Base-by-base conservation (phyloP, 2,888 invertebrate genomes). In the Loripinus fragilis region DNA sequence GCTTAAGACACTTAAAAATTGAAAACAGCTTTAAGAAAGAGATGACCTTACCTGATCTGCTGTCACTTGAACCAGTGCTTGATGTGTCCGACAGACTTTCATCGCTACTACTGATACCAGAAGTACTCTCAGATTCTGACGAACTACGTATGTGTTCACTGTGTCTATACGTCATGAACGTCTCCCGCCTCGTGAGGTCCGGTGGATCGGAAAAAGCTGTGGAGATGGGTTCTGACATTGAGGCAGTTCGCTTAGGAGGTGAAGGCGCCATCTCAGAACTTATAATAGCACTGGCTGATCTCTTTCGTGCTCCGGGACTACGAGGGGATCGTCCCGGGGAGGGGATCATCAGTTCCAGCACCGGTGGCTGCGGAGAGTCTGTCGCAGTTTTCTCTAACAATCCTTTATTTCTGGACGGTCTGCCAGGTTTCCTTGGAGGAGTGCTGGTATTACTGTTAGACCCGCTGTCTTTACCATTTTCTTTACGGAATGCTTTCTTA, bases 401-500 rank as follows among this genome's bases (percentile, higher is more conserved):
- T 42, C 81, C 79, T 73, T 86, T 87, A 35, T 83, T 73, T 73
- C 87, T 84, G 10, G 87, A 85, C 50, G 87, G 86, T 25, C 89
- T 60, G 30, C 89, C 87, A n/a, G 88, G 88, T 85, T 90, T 80
- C 33, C 90, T 74, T 12, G 85, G 80, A 10, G 85, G 86, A 52
- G 84, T 83, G 41, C 84, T 80, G 8, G 86, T 78, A 41, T 76
- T 76, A 45, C 78, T 81, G 33, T 60, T 60, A 65, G 82, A 75
- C 20, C 79, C 74, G 70, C 80, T 71, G 8, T 74, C 87, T 68
- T 81, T 85, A 33, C 76, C 76, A n/a, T 78, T 76, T n/a, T 83
- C 83, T 77, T 81, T 84, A 38, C 78, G 74, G 45, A 87, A 78
- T 38, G 90, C 96, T 93, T 97, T 97, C 67, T 96, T 95, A 15